phyloP scores from a whole-genome alignment of 2,888 invertebrate species.

The Gryllus longicercus region DNA sequence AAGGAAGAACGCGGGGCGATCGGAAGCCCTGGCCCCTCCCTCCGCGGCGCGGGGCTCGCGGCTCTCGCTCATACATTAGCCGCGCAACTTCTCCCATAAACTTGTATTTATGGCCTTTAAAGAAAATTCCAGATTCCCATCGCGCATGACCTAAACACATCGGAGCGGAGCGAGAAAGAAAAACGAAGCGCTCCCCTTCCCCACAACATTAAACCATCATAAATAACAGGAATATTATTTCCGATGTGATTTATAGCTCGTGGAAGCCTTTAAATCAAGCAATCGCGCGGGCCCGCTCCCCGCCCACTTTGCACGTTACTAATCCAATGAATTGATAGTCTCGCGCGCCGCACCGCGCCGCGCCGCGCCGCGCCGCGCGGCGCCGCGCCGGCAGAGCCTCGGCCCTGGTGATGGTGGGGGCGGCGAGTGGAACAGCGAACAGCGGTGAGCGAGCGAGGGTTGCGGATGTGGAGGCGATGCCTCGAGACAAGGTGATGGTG shows the following conservation, averaged over 20 bases:
- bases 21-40: neutral
- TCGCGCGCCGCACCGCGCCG: slow-evolving; percentile 12
- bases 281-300: slow-evolving; percentile 26
- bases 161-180: neutral
- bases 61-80: neutral
- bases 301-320: slow-evolving; percentile 31
- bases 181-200: neutral
- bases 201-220: slow-evolving; percentile 27
- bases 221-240: slow-evolving; percentile 31
- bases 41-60: neutral
- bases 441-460: too few species aligned
- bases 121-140: slow-evolving; percentile 17
- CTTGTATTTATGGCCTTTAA: slow-evolving; percentile 17
- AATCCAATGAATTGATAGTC: slow-evolving; percentile 17
- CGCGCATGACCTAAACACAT: slow-evolving; percentile 17
- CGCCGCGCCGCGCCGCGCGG: neutral
- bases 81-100: slow-evolving; percentile 6
- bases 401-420: neutral
- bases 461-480: too few species aligned
- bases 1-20: neutral
- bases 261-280: slow-evolving; percentile 31
- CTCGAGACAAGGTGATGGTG: too few species aligned
- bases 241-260: slow-evolving; percentile 29
- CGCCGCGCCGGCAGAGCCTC: neutral
- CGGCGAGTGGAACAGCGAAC: too few species aligned